phyloP scores from a whole-genome alignment of 2,797 vertebrate genomes.

The Bryconaethiops microstoma region DNA sequence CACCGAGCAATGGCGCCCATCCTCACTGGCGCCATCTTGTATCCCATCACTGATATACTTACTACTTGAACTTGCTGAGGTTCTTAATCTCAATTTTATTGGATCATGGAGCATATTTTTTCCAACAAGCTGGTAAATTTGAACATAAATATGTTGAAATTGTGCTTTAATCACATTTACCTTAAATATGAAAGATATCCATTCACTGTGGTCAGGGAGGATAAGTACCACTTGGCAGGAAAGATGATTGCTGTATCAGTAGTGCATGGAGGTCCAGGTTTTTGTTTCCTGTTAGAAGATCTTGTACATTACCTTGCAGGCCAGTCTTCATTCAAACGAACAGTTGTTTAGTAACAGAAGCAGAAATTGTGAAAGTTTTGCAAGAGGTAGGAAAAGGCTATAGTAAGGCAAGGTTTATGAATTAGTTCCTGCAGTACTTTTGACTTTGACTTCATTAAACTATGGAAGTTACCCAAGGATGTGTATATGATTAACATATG shows the following conservation, averaged over 20 bases:
- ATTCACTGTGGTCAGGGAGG: constrained; percentile 39
- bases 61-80: no score
- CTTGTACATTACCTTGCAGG: constrained; percentile 38
- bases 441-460: constrained; percentile 5
- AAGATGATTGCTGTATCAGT: constrained; percentile 40
- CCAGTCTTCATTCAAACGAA: constrained; percentile 42
- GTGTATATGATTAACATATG: neutral
- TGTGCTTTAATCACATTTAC: no score
- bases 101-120: no score
- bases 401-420: neutral
- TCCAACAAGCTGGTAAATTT: no score
- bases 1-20: no score
- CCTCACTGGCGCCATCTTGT: no score
- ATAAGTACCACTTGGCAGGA: constrained; percentile 37
- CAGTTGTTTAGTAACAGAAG: constrained; percentile 36
- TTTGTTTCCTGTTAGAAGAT: constrained; percentile 28
- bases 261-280: constrained; percentile 33
- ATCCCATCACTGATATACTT: no score
- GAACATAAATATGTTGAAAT: no score
- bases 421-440: constrained; percentile 26
- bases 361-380: constrained; percentile 42
- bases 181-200: constrained; percentile 27
- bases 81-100: no score
- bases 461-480: neutral
- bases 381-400: constrained; percentile 27